Conservation (phyloP, 2,888 invertebrate genomes). For the Leucania comma region DNA sequence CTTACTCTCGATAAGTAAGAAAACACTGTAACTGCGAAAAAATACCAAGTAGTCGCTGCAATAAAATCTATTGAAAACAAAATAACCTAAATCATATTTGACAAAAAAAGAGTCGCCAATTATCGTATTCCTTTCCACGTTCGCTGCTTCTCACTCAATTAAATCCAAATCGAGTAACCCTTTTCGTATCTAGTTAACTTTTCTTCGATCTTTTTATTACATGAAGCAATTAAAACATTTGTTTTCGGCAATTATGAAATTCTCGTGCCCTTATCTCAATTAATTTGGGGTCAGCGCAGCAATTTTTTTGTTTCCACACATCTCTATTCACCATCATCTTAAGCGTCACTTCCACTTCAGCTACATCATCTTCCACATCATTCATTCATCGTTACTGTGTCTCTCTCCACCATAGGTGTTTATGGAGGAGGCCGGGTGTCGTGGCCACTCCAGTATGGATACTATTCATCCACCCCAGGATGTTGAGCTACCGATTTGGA, state of each 20-base stretch:
- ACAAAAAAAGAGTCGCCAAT: constrained; percentile 6
- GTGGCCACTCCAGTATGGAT: too few species aligned
- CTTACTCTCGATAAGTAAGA: too few species aligned
- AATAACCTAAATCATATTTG: constrained; percentile 5
- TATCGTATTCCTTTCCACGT: constrained; percentile 12
- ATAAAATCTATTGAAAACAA: neutral
- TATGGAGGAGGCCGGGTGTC: too few species aligned
- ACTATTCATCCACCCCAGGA: too few species aligned
- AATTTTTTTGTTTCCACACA: neutral
- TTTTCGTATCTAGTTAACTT: constrained; percentile 17
- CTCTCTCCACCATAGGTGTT: too few species aligned
- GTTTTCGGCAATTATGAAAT: neutral
- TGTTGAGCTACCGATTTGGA: too few species aligned
- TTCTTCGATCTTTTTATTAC: constrained; percentile 30
- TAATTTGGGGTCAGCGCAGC: neutral
- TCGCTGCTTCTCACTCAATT: constrained; percentile 30
- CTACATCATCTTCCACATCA: neutral
- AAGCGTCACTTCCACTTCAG: neutral
- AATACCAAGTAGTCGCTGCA: neutral
- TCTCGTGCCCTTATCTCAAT: neutral
- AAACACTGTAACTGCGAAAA: too few species aligned
- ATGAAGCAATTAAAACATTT: constrained; percentile 10
- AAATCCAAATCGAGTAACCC: constrained; percentile 32
- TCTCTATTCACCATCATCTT: neutral
- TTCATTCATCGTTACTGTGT: too few species aligned